Conservation (phyloP, 2,797 vertebrate species). For the Tolypeutes matacus region DNA sequence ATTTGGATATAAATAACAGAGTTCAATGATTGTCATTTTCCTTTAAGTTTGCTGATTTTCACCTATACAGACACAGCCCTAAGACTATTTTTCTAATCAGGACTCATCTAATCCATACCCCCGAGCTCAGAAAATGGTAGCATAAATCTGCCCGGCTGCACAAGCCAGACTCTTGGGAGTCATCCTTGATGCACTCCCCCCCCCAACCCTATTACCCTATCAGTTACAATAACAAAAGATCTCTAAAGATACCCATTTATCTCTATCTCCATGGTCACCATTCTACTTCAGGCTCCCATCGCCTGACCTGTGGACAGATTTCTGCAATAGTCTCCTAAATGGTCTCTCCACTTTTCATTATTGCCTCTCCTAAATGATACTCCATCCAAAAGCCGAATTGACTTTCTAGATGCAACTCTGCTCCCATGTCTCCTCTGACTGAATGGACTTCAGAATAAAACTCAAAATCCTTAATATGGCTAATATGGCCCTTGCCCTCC, state of each 20-base stretch:
- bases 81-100: neutral
- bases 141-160: neutral
- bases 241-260: neutral
- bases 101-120: neutral
- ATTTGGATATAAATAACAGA: neutral
- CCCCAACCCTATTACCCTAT: neutral
- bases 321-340: neutral
- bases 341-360: neutral
- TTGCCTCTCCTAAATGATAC: neutral
- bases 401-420: neutral
- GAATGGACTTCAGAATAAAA: neutral
- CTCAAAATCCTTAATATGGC: neutral
- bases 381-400: neutral
- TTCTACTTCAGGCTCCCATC: neutral
- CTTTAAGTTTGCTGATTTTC: neutral
- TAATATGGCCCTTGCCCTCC: neutral
- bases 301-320: neutral
- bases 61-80: neutral
- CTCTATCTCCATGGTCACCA: neutral
- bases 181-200: neutral
- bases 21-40: neutral
- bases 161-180: neutral
- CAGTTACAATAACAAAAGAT: constrained; percentile 9
- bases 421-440: neutral
- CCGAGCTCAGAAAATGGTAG: neutral